Percentiles rank a stretch among this genome's conserved stretches.
phyloP scores from a whole-genome alignment of 2,797 vertebrate genomes.

The Babyrousa celebensis region DNA sequence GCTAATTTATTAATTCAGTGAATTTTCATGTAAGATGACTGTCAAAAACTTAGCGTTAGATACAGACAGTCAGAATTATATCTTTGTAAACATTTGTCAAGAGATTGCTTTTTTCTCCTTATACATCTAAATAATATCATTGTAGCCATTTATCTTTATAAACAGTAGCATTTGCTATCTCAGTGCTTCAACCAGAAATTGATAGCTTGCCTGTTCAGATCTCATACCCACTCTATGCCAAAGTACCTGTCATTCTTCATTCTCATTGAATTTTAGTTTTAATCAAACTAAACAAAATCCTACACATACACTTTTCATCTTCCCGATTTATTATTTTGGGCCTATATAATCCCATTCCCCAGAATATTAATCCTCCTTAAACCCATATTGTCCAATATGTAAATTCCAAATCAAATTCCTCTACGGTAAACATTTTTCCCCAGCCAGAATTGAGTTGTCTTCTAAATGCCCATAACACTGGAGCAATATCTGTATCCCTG shows the following conservation, averaged over 20 bases:
- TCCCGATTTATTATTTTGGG: constrained; percentile 29
- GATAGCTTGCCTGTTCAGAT: background rate
- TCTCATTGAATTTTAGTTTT: constrained; percentile 19
- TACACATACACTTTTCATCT: background rate
- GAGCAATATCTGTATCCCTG: background rate
- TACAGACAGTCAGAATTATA: background rate
- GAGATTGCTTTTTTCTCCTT: background rate
- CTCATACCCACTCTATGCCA: background rate
- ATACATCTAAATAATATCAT: background rate
- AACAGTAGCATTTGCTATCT: background rate
- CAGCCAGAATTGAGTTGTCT: background rate
- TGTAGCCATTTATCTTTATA: background rate
- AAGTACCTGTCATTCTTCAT: background rate
- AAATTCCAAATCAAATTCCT: constrained; percentile 15
- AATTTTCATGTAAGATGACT: background rate
- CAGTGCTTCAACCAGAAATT: background rate
- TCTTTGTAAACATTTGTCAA: background rate
- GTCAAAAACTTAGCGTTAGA: background rate
- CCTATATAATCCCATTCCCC: background rate
- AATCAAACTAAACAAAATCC: background rate
- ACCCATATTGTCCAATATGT: background rate
- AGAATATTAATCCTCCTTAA: constrained; percentile 24
- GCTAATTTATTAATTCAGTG: background rate
- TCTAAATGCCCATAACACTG: background rate
- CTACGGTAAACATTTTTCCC: background rate